Conservation (phyloP, 1,140 invertebrate genomes). For the Dufourea novaeangliae region DNA sequence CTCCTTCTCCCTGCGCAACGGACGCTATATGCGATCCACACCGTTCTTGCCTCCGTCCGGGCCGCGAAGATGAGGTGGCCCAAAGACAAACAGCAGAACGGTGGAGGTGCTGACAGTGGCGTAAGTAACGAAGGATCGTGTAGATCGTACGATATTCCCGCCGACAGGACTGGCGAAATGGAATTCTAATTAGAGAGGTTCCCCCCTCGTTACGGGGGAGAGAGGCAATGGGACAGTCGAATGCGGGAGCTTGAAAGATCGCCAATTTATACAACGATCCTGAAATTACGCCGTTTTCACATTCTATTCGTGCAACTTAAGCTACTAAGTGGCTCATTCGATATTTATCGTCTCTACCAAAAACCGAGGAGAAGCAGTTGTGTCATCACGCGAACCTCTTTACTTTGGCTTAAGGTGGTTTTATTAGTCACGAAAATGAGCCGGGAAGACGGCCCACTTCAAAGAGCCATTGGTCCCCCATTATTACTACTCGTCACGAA, state of each 20-base stretch:
- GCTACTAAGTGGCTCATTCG: no score
- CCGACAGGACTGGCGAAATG: slow-evolving; percentile 31
- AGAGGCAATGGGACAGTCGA: background rate
- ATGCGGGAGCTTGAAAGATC: background rate
- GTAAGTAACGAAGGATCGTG: slow-evolving; percentile 62
- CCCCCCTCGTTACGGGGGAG: slow-evolving; percentile 16
- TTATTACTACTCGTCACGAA: slow-evolving; percentile 42
- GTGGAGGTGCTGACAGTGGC: slow-evolving; percentile 61
- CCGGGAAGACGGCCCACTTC: no score
- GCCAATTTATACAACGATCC: slow-evolving; percentile 27
- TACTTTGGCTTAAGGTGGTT: background rate
- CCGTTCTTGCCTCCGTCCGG: slow-evolving; percentile 48
- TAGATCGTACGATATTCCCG: slow-evolving; percentile 46
- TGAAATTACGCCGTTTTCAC: background rate
- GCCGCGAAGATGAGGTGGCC: slow-evolving; percentile 66
- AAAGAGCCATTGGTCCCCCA: slow-evolving; percentile 18
- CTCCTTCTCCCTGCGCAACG: slow-evolving; percentile 5
- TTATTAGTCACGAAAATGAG: background rate
- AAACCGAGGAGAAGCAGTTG: background rate
- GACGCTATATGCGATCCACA: slow-evolving; percentile 41
- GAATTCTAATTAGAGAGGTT: slow-evolving; percentile 44
- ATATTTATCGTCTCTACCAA: no score
- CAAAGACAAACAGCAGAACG: slow-evolving; percentile 55
- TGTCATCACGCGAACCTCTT: background rate
- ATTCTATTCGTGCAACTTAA: background rate